These are phyloP conservation scores for Glaucidium brasilianum DNA, from an alignment of 2,113 vertebrate genomes.

Conservation along the genomic window DNA sequence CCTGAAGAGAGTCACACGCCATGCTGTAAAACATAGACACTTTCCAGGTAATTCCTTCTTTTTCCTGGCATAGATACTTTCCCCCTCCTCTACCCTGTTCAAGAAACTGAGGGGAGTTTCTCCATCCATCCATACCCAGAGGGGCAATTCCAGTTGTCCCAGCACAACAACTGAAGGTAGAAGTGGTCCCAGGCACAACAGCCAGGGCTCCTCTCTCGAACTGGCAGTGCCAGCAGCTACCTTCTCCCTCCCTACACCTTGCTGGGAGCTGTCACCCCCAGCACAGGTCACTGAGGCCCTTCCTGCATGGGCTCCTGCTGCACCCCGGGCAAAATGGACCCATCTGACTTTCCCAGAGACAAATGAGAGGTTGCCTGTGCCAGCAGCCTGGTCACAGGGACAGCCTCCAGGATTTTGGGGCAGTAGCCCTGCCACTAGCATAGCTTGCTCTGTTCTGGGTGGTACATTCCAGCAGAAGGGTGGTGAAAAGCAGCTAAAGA, in stretches of 20 bases:
- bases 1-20: background rate
- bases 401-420: background rate
- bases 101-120: background rate
- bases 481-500: background rate
- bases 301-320: rapidly evolving
- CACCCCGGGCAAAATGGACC: rapidly evolving
- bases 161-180: background rate
- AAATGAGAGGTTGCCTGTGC: background rate
- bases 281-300: background rate
- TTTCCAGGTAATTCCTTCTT: background rate
- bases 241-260: background rate
- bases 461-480: background rate
- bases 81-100: background rate
- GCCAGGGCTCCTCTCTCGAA: background rate
- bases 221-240: background rate
- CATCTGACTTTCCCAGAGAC: background rate
- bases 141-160: background rate
- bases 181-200: background rate
- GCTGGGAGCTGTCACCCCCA: background rate
- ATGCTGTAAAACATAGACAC: background rate
- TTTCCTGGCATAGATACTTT: background rate
- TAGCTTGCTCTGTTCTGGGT: background rate
- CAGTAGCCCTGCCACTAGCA: background rate
- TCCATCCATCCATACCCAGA: background rate
- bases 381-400: background rate